phyloP scores from a whole-genome alignment of 2,113 vertebrate genomes.

The Lampris megalopsis region DNA sequence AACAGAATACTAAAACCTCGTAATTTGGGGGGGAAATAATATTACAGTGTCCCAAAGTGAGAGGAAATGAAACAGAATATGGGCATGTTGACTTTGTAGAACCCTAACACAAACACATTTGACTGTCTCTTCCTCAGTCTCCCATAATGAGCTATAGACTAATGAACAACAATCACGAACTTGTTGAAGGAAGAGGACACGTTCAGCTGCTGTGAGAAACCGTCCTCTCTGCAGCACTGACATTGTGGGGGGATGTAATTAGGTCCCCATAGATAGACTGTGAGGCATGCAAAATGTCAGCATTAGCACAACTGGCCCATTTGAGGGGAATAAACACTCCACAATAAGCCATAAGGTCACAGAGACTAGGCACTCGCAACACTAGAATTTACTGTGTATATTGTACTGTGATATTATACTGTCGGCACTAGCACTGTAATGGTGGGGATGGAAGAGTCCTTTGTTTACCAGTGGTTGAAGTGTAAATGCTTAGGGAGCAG shows the following conservation, averaged over 20 bases:
- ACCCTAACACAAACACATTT: not conserved
- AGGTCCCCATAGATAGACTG: slow-evolving; percentile 50
- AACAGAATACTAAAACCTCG: no score
- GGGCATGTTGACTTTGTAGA: no score
- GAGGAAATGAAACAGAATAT: no score
- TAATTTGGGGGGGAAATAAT: no score
- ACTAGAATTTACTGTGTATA: slow-evolving; percentile 19
- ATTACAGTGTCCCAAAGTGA: no score
- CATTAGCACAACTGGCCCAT: slow-evolving; percentile 27
- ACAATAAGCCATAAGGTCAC: slow-evolving; percentile 21
- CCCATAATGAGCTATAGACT: not conserved
- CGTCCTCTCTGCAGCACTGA: slow-evolving; percentile 15
- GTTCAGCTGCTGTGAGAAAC: slow-evolving; percentile 17
- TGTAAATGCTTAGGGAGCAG: not conserved
- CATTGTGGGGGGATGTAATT: slow-evolving; percentile 46
- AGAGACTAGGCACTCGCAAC: not conserved
- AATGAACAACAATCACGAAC: slow-evolving; percentile 12
- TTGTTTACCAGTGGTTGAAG: not conserved
- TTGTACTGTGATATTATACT: slow-evolving; percentile 6
- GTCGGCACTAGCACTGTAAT: not conserved
- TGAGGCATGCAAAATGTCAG: slow-evolving; percentile 44
- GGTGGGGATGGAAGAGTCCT: not conserved
- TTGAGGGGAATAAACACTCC: slow-evolving; percentile 31
- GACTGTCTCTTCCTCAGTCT: not conserved
- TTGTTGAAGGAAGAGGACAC: slow-evolving; percentile 16